phyloP scores from a whole-genome alignment of 2,113 vertebrate genomes.

The Oplegnathus fasciatus region DNA sequence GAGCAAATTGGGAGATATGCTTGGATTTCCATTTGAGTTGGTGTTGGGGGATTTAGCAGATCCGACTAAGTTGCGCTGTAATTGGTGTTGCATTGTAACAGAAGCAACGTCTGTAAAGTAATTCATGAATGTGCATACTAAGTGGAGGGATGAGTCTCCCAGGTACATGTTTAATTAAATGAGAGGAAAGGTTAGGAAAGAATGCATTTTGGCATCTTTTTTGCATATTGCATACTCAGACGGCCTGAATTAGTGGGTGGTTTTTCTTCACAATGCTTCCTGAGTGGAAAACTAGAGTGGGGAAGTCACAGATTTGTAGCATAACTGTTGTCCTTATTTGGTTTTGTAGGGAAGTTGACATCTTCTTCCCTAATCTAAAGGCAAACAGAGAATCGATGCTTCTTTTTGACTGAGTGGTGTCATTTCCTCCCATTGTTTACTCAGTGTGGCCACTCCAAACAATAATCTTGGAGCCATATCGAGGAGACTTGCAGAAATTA shows the following conservation, averaged over 20 bases:
- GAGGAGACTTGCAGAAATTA: not conserved
- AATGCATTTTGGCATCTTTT: slow-evolving; percentile 18
- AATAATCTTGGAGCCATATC: slow-evolving; percentile 19
- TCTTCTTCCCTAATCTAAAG: not conserved
- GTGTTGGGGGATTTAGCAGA: slow-evolving; percentile 50
- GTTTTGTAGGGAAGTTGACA: slow-evolving; percentile 16
- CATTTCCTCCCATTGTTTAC: slow-evolving; percentile 35
- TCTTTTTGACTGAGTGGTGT: slow-evolving; percentile 34
- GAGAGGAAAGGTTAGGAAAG: slow-evolving; percentile 8
- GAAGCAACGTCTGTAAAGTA: slow-evolving; percentile 15
- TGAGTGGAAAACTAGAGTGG: not conserved
- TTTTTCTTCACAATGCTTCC: slow-evolving; percentile 6
- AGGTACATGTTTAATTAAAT: slow-evolving; percentile 41
- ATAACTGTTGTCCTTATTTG: not conserved
- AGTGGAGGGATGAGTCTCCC: not conserved
- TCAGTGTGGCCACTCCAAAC: slow-evolving; percentile 24
- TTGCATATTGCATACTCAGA: not conserved
- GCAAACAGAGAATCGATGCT: slow-evolving; percentile 19
- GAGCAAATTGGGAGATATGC: slow-evolving; percentile 24
- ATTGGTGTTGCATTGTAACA: slow-evolving; percentile 44
- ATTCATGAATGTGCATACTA: slow-evolving; percentile 43
- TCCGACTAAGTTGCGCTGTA: slow-evolving; percentile 22
- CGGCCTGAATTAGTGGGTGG: slow-evolving; percentile 2
- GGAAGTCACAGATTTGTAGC: slow-evolving; percentile 5
- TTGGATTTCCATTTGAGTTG: slow-evolving; percentile 24